Conservation (phyloP, 2,888 invertebrate genomes). For the Macaria liturata region DNA sequence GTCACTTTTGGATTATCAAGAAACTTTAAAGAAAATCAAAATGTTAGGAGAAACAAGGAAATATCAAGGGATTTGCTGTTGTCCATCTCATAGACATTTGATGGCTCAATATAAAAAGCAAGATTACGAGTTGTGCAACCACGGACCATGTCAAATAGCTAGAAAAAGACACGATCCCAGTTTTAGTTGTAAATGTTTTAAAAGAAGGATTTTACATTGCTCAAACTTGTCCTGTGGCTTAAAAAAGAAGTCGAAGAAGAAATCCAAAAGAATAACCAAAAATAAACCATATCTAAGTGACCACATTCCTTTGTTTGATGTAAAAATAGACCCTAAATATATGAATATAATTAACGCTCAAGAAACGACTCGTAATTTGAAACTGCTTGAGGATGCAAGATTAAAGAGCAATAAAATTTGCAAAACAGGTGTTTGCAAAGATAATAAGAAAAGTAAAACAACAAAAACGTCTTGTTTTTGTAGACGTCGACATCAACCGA, state of each 20-base stretch:
- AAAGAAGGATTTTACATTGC: slow-evolving; percentile 37
- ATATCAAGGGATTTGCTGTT: slow-evolving; percentile 37
- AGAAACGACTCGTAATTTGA: slow-evolving; percentile 40
- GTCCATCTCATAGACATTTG: slow-evolving; percentile 26
- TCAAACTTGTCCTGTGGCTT: slow-evolving; percentile 40
- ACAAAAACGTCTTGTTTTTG: slow-evolving; percentile 12
- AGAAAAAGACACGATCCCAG: slow-evolving; percentile 36
- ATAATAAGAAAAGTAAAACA: slow-evolving; percentile 9
- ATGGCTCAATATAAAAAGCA: slow-evolving; percentile 6
- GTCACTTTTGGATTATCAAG: slow-evolving; percentile 40
- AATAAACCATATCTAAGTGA: not conserved
- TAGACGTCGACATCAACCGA: slow-evolving; percentile 7
- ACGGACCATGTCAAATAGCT: slow-evolving; percentile 34
- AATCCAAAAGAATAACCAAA: not conserved
- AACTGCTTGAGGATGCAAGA: slow-evolving; percentile 27
- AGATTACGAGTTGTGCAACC: not conserved
- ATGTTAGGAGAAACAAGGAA: slow-evolving; percentile 35
- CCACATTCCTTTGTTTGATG: slow-evolving; percentile 34
- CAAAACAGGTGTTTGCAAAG: slow-evolving; percentile 24
- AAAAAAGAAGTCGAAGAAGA: not conserved
- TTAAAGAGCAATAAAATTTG: slow-evolving; percentile 20
- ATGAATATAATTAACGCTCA: slow-evolving; percentile 50
- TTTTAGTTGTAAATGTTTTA: slow-evolving; percentile 40
- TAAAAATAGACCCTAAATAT: slow-evolving; percentile 44
- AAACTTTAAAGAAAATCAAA: slow-evolving; percentile 40